Percentiles rank a stretch among this genome's conserved stretches.
phyloP scores from a whole-genome alignment of 2,888 invertebrate species.

The Cataglyphis livida region DNA sequence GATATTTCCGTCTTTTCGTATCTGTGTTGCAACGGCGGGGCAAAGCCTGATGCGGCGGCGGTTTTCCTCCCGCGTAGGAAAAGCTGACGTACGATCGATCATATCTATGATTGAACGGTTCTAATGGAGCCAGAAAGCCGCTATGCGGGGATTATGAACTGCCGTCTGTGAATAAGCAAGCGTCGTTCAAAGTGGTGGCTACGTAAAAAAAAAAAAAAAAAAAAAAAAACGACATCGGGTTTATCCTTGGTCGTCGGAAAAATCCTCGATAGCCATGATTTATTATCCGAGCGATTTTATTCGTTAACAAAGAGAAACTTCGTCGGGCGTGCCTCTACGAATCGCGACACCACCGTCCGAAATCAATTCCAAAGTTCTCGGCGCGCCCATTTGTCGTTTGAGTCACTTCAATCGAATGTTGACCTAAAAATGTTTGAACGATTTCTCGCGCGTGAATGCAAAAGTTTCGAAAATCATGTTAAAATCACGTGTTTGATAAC shows the following conservation, averaged over 20 bases:
- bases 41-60: conserved; percentile 31
- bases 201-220: neutral
- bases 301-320: conserved; percentile 30
- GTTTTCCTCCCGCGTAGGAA: conserved; percentile 39
- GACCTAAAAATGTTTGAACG: conserved; percentile 12
- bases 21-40: conserved; percentile 41
- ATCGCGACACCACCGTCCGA: conserved; percentile 10
- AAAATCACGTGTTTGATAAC: conserved; percentile 46
- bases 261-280: conserved; percentile 27
- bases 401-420: neutral
- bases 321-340: neutral
- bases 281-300: conserved; percentile 36
- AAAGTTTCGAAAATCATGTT: conserved; percentile 29
- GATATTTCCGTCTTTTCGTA: conserved; percentile 47
- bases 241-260: conserved; percentile 15
- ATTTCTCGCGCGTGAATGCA: neutral
- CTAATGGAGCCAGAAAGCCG: conserved; percentile 48
- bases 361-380: conserved; percentile 23
- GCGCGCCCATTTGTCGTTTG: conserved; percentile 5
- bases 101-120: conserved; percentile 56
- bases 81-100: conserved; percentile 62
- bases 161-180: conserved; percentile 53
- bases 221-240: conserved; percentile 1
- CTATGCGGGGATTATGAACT: conserved; percentile 30
- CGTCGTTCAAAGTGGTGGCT: conserved; percentile 31